Base-by-base conservation (phyloP, 2,888 invertebrate species). In the Dexiosoma caninum region DNA sequence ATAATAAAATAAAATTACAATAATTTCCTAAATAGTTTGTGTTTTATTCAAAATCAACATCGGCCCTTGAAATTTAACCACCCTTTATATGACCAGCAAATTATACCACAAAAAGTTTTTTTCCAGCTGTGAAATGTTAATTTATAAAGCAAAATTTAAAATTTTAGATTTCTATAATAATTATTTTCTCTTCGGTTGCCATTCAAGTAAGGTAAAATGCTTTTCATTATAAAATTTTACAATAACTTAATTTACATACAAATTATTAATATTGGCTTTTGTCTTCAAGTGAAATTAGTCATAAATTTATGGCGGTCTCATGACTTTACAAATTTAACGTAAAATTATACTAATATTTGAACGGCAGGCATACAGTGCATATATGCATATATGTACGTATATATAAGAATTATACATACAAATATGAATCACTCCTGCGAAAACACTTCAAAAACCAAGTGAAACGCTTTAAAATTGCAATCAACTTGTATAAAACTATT, bases 271-370 rank as follows among this genome's bases (percentile, higher is more conserved):
- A 7, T 49, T 21, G 6, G 0, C 27, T 14, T 32, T 37, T 40
- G 7, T 23, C 14, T 23, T 23, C 40, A 59, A 57, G 12, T 57
- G 10, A 21, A 51, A 51, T 51, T 51, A 32, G 14, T 35, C 32
- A 46, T 32, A 32, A 35, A 55, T 51, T 40, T 62, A 32, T 42
- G 32, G 23, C 19, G 37, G 60, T 53, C 35, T 30, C 53, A 55
- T 70, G 77, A 70, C 69, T 40, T 55, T 59, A 70, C 62, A 76
- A 14, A 60, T 75, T 67, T 67, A 37, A 46, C 2, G 49, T 40
- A 55, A 77, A 69, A 55, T 70, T 70, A 37, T 62, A 70, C 30
- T 70, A 62, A 77, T 70, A 77, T 62, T 77, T 53, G 16, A 12
- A 27, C 5, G 21, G 12, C 62, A 42, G 30, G n/a, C 40, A 72